Evolutionary conservation across 2,113 vertebrate species (phyloP), one percentile per base, ranked within the genome.

Genomic region (Colinus virginianus): DNA sequence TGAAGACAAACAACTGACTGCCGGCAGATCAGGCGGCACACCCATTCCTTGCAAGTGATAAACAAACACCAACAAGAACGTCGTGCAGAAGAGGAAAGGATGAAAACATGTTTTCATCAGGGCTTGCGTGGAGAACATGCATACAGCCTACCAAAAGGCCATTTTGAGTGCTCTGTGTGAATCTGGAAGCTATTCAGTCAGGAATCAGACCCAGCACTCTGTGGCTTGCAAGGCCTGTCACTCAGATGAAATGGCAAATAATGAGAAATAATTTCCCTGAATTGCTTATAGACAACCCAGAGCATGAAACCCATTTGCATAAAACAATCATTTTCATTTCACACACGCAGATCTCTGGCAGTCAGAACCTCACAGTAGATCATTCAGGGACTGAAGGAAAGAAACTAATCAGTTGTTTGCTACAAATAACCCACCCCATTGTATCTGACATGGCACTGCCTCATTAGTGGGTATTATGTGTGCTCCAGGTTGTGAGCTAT

Each of bases 261-360:
- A 95, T 70, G 82, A 91, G 85, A 90, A 91, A 90, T 88, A 66
- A 96, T 83, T 86, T 62, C 82, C 67, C 90, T 32, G 49, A 82
- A 63, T 38, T 30, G 85, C 68, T 94, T 88, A 74, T 30, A 45
- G 75, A 82, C 71, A 74, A 91, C 15, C 78, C 87, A 46, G 67
- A 93, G 87, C 87, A 79, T 74, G 85, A 49, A 69, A 55, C 38
- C 7, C 11, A 70, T 96, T 87, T 94, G 78, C 88, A 93, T 96
- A 77, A 85, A 94, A 62, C 78, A 45, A 43, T 67, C 85, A 55
- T 95, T 89, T 75, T 59, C 78, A 87, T 93, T 95, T 94, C 94
- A 83, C 55, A 62, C 90, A 88, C 17, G 68, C 82, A 55, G 71
- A 45, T 55, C 85, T 88, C 87, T 5, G 9, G 82, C 90, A 95